Conservation (phyloP, 92 coral and sea anemone genomes). For the Zoanthus sociatus region DNA sequence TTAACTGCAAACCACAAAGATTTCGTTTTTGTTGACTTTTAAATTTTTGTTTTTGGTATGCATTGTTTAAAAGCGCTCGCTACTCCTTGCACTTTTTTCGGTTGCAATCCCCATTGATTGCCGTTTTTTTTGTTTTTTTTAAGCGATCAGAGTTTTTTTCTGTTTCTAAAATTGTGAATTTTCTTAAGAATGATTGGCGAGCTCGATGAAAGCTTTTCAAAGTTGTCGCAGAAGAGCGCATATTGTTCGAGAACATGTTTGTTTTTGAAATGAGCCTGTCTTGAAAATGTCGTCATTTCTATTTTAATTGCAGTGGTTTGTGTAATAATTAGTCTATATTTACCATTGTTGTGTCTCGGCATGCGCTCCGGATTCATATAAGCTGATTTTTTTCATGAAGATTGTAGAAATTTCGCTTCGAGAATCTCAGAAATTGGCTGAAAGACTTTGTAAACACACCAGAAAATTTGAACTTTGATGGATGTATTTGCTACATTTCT, state of each 20-base stretch:
- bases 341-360: conserved; percentile 13
- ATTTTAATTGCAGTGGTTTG: conserved; percentile 39
- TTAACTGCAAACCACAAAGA: not conserved
- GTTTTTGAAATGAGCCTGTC: conserved; percentile 32
- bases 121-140: not conserved
- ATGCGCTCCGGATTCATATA: conserved; percentile 13
- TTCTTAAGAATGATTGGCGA: not conserved
- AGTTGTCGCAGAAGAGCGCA: not conserved
- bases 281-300: conserved; percentile 35
- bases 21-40: conserved; percentile 1
- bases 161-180: too few relatives aligned
- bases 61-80: not conserved
- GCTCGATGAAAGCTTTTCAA: not conserved
- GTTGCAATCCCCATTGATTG: not conserved
- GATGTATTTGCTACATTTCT: conserved; percentile 21
- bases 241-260: conserved; percentile 1
- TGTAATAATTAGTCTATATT: not conserved
- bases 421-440: not conserved
- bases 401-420: not conserved
- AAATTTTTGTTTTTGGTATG: not conserved
- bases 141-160: not conserved
- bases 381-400: conserved; percentile 23
- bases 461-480: not conserved
- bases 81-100: not conserved
- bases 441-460: not conserved